Evolutionary conservation across 2,888 invertebrate species (phyloP), one percentile per base, ranked within the genome.

Genomic region (Aelia acuminata): DNA sequence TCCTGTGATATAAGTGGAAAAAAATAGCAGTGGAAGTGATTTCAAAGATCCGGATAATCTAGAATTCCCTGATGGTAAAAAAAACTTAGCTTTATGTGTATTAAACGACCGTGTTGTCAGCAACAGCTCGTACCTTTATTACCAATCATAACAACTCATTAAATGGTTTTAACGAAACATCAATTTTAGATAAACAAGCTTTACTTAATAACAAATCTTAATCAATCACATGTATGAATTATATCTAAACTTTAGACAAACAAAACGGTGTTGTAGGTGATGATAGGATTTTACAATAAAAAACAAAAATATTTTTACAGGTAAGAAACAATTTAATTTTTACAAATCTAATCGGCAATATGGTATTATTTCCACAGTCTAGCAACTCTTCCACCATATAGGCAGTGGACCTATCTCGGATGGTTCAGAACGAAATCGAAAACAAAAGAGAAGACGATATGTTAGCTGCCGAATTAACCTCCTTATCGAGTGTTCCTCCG

Each of bases 401-500:
- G 11, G 80, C 43, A 1, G 80, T 80, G n/a, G 43, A 80, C 10
- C 80, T 43, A 43, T 80, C 80, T 20, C 80, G n/a, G 22, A 43
- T 80, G 1, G 80, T 43, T n/a, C 80, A 80, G n/a, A 80, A 80
- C 7, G 80, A 80, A 47, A 80, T 80, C 4, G 80, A 80, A 80
- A 63, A 87, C 50, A 75, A 87, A 87, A 91, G 91, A 89, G 91
- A 91, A 89, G 91, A 91, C 89, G 98, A 98, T 91, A 95, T 99
- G 94, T 98, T 98, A 18, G 94, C 95, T 43, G 95, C 95, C 18
- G 95, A 95, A 91, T 95, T 95, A 1, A 94, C 94, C 49, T 94
- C 94, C 3, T 92, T 95, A 90, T 93, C 94, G 3, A 94, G 93
- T 91, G 94, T 94, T n/a, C 93, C 93, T 89, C 93, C 94, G 4